Evolutionary conservation across 1,140 invertebrate species (phyloP).

Genomic region (Drosophila athabasca): DNA sequence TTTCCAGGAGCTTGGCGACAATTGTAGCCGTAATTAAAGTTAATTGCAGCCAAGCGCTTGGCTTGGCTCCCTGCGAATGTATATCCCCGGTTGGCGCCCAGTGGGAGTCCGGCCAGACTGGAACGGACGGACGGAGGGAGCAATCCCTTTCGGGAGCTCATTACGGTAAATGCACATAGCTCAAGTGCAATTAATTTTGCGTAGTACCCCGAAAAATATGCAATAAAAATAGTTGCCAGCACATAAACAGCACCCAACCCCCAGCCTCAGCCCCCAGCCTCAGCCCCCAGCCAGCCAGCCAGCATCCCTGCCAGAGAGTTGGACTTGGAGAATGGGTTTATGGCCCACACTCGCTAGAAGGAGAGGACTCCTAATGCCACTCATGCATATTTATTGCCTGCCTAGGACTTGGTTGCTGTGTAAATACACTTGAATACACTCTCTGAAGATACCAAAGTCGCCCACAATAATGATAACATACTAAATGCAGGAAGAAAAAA

Average conservation of each 20-base stretch:
- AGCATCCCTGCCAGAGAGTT: conserved; percentile 1
- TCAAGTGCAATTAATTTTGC: conserved; percentile 76
- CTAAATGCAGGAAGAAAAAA: no score
- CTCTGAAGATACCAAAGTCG: not conserved
- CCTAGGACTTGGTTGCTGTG: conserved; percentile 13
- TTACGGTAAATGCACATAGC: conserved; percentile 78
- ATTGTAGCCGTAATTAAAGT: conserved; percentile 71
- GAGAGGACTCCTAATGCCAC: conserved; percentile 34
- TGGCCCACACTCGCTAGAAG: not conserved
- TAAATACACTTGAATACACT: conserved; percentile 17
- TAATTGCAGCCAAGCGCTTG: conserved; percentile 69
- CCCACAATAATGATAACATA: no score
- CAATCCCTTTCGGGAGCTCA: conserved; percentile 56
- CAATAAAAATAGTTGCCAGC: conserved; percentile 71
- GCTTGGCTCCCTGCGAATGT: not conserved
- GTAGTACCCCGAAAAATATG: conserved; percentile 65
- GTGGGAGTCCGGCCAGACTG: conserved; percentile 5
- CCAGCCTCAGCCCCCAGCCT: no score
- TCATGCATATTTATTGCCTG: conserved; percentile 68
- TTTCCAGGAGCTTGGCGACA: conserved; percentile 48
- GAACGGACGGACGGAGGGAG: conserved; percentile 4
- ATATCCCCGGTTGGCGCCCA: not conserved
- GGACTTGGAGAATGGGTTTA: conserved; percentile 24
- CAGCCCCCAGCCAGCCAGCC: not conserved
- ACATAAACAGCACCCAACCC: conserved; percentile 1